Conservation (phyloP, 1,140 invertebrate species). For the Vanessa tameamea region DNA sequence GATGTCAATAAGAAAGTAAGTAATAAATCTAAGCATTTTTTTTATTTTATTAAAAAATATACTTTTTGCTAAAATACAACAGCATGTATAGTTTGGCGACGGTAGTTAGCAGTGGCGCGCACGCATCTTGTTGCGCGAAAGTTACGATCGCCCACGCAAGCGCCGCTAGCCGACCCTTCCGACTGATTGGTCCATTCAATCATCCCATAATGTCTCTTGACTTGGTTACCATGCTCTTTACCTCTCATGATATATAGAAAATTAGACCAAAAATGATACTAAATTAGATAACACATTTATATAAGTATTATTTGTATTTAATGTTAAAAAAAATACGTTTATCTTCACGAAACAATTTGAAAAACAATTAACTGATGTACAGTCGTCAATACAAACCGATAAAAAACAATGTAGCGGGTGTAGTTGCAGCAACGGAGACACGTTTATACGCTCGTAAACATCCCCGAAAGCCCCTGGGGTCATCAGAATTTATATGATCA, state of each 20-base stretch:
- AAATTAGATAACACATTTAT: not conserved
- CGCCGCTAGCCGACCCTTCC: slow-evolving; percentile 33
- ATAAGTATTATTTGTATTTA: not conserved
- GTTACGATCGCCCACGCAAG: slow-evolving; percentile 69
- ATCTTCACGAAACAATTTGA: not conserved
- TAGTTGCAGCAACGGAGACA: slow-evolving; percentile 27
- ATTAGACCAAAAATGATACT: not conserved
- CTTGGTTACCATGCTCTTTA: slow-evolving; percentile 12
- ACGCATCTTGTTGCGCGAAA: slow-evolving; percentile 70
- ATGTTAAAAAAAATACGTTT: not conserved
- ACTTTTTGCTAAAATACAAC: not conserved
- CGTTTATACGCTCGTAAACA: slow-evolving; percentile 50
- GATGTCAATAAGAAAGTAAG: no score
- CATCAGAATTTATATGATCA: slow-evolving; percentile 38
- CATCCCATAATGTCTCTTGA: slow-evolving; percentile 22
- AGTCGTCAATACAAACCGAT: slow-evolving; percentile 15
- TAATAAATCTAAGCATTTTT: no score
- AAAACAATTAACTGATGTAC: slow-evolving; percentile 20
- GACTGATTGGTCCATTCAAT: slow-evolving; percentile 42
- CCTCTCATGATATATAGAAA: not conserved
- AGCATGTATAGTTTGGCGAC: slow-evolving; percentile 51
- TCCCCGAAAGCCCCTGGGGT: slow-evolving; percentile 29
- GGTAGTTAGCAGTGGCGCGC: slow-evolving; percentile 70
- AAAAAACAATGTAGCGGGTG: slow-evolving; percentile 43
- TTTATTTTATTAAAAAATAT: not conserved